Evolutionary conservation across 2,888 invertebrate genomes (phyloP), one percentile per base, ranked within the genome.

Genomic region (Druceiella hillmani): DNA sequence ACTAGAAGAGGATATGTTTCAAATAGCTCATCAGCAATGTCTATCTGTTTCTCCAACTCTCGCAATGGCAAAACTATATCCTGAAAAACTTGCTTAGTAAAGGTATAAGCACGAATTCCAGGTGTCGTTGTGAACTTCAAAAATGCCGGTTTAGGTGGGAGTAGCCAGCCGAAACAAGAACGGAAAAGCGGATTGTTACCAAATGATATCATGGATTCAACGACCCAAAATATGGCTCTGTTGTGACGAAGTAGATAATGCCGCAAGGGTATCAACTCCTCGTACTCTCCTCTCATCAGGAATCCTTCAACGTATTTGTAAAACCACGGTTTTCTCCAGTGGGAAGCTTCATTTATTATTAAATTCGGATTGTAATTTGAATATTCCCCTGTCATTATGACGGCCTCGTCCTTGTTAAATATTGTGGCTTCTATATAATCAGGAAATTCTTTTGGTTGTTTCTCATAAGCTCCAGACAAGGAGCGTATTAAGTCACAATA

Each of bases 251-350:
- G 53, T 10, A 83, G 57, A 52, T 83, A 83, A 44, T 81, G 78
- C 41, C 74, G 58, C 12, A 83, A 48, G 0, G 83, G 82, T 36
- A 83, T 77, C 40, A 79, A 62, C 50, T 78, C 78, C 9, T 74
- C 75, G 5, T 65, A 60, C 49, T 71, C 67, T 3, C 74, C 75
- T 39, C 66, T 73, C 1, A 50, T 40, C 3, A 81, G 54, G 50
- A 79, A 78, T 0, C 60, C 59, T 50, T 81, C 78, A 0, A 76
- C 76, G 47, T 83, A 77, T 48, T 80, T 81, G 49, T 81, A 82
- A 55, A 81, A 83, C 82, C 82, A 83, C 0, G 81, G 81, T 49
- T 83, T 83, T 56, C 79, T 79, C 81, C 81, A 83, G 14, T 58
- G 63, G 0, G 78, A 72, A 33, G 79, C 67, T 40, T 69, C 56